These are phyloP conservation scores for Trematomus bernacchii DNA, from an alignment of 2,797 vertebrate genomes.

Conservation along the genomic window DNA sequence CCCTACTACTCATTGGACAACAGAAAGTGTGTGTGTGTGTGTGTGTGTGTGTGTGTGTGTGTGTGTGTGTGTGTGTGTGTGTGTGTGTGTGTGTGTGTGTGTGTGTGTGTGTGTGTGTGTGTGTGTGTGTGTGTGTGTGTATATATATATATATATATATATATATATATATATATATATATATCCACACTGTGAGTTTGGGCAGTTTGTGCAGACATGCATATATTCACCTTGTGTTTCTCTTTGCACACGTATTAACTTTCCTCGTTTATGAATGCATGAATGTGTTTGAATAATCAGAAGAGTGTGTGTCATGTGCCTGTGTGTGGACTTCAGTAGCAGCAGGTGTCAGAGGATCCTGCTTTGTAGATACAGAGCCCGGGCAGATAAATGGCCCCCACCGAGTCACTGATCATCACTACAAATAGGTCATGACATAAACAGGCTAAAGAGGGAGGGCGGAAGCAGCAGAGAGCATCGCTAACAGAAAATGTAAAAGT, in stretches of 20 bases:
- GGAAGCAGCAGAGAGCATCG: slow-evolving; percentile 20
- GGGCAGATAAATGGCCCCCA: slow-evolving; percentile 48
- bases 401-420: slow-evolving; percentile 64
- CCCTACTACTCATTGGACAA: slow-evolving; percentile 34
- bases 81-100: not conserved
- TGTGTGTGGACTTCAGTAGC: slow-evolving; percentile 14
- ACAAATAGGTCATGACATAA: slow-evolving; percentile 66
- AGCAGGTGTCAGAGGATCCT: slow-evolving; percentile 53
- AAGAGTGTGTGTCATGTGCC: slow-evolving; percentile 1
- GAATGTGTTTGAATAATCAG: slow-evolving; percentile 18
- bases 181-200: not conserved
- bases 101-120: too few relatives aligned
- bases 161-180: too few relatives aligned
- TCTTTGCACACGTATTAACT: slow-evolving; percentile 3
- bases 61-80: not conserved
- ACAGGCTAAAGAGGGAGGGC: slow-evolving; percentile 47
- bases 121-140: too few relatives aligned
- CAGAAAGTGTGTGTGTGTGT: not conserved
- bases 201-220: not conserved
- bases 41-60: too few relatives aligned
- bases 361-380: slow-evolving; percentile 45
- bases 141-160: too few relatives aligned
- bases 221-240: slow-evolving; percentile 30
- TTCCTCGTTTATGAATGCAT: slow-evolving; percentile 11
- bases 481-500: slow-evolving; percentile 31